Evolutionary conservation across 2,888 invertebrate genomes (phyloP).

Genomic region (Sussaba pulchella): DNA sequence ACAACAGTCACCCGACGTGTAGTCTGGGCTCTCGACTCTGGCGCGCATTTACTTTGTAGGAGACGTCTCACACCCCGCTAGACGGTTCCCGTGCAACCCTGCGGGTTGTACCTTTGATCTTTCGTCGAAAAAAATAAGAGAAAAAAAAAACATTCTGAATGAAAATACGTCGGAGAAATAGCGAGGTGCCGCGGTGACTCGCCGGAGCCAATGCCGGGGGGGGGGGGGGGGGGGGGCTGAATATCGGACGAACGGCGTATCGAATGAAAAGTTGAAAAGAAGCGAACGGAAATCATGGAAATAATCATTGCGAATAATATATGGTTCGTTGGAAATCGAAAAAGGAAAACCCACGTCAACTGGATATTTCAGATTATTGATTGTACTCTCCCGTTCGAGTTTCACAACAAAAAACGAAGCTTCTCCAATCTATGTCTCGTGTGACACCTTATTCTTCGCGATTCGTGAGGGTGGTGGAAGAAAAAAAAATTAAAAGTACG

Average conservation of each 20-base stretch:
- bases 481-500: conserved; percentile 1
- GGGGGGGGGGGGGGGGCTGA: too few relatives aligned
- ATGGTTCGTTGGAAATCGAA: too few relatives aligned
- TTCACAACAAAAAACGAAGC: neutral
- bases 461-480: neutral
- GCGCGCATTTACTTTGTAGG: conserved; percentile 49
- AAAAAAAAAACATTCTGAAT: too few relatives aligned
- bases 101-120: conserved; percentile 62
- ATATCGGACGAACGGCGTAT: too few relatives aligned
- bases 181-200: too few relatives aligned
- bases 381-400: neutral
- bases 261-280: too few relatives aligned
- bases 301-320: too few relatives aligned
- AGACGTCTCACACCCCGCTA: conserved; percentile 31
- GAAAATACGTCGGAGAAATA: neutral
- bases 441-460: conserved; percentile 18
- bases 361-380: neutral
- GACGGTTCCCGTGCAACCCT: conserved; percentile 36
- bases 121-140: conserved; percentile 26
- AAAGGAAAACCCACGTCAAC: too few relatives aligned
- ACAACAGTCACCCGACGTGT: conserved; percentile 20
- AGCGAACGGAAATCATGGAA: too few relatives aligned
- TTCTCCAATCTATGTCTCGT: neutral
- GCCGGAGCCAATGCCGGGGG: too few relatives aligned
- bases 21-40: conserved; percentile 41